Evolutionary conservation across 1,140 invertebrate genomes (phyloP), one percentile per base, ranked within the genome.

Genomic region (Spodoptera litura): DNA sequence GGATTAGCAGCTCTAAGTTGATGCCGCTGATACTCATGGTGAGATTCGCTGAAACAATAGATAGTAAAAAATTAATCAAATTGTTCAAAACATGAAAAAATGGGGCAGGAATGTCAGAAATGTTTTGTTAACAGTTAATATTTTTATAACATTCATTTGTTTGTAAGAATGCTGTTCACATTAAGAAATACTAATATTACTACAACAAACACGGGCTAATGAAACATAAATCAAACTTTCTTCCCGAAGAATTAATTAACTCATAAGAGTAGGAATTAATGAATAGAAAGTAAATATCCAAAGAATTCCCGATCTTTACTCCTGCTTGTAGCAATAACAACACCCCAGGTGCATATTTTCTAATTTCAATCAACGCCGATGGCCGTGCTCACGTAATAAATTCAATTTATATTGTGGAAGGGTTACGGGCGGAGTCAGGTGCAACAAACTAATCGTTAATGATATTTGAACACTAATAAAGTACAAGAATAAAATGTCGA

Each of bases 31-130:
- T 91, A 81, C 90, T 94, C 89, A 94, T 92, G 87, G 93, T 94
- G 89, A 94, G 92, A 91, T 94, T 93, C 88, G 93, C 93, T 94
- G 91, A 58, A 94, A 93, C 89, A 90, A 93, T 49, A 81, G 76
- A 81, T 51, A 75, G 55, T 4, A 2, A 53, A 4, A 25, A 51
- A 51, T 68, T 56, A 44, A 44, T 25, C n/a, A 68, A 3, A 75
- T 11, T 53, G 61, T 11, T 68, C 66, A 53, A 79, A 68, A 74
- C n/a, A 6, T 20, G n/a, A 2, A 20, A 64, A 49, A 11, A 15
- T 44, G n/a, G 38, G 15, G 15, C 12, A 64, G 5, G 35, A 49
- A 59, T 56, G n/a, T 2, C n/a, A 38, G 4, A 62, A 62, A 62
- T 62, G 13, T 44, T 38, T n/a, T 62, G 20, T 25, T 9, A n/a